phyloP scores from a whole-genome alignment of 2,797 vertebrate genomes.

The Labroides dimidiatus region DNA sequence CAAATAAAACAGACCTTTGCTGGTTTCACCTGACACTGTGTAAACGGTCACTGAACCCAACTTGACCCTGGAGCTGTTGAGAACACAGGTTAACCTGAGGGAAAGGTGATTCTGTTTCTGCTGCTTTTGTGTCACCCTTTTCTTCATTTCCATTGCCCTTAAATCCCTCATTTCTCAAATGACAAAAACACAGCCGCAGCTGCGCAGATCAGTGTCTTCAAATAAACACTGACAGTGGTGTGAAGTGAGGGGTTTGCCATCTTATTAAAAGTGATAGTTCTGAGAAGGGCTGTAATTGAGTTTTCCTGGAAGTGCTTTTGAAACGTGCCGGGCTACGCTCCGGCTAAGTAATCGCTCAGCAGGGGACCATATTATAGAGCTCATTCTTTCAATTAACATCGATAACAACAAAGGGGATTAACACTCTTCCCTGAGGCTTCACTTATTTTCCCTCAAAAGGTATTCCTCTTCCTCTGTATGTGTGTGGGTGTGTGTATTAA shows the following conservation, averaged over 20 bases:
- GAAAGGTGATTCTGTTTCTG: conserved; percentile 26
- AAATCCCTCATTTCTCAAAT: conserved; percentile 18
- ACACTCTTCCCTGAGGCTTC: conserved; percentile 39
- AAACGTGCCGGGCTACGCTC: conserved; percentile 49
- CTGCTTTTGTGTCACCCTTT: conserved; percentile 5
- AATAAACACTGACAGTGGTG: conserved; percentile 22
- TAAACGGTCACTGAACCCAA: conserved; percentile 50
- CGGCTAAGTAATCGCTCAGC: conserved; percentile 67
- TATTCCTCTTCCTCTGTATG: conserved; percentile 28
- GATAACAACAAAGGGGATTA: conserved; percentile 76
- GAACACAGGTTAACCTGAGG: conserved; percentile 18
- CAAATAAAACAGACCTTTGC: conserved; percentile 31
- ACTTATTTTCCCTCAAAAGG: conserved; percentile 36
- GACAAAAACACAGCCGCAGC: conserved; percentile 14
- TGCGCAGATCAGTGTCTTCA: conserved; percentile 37
- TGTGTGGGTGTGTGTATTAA: conserved; percentile 2
- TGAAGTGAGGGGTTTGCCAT: conserved; percentile 25
- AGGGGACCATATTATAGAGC: conserved; percentile 64
- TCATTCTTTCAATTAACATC: conserved; percentile 77
- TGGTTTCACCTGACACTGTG: conserved; percentile 44
- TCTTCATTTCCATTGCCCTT: background rate
- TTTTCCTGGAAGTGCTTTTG: conserved; percentile 73
- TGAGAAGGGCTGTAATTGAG: conserved; percentile 43
- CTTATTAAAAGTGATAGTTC: conserved; percentile 56
- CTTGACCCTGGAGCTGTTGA: conserved; percentile 38